Conservation (phyloP, 1,140 invertebrate species). For the Drosophila pruinosa region DNA sequence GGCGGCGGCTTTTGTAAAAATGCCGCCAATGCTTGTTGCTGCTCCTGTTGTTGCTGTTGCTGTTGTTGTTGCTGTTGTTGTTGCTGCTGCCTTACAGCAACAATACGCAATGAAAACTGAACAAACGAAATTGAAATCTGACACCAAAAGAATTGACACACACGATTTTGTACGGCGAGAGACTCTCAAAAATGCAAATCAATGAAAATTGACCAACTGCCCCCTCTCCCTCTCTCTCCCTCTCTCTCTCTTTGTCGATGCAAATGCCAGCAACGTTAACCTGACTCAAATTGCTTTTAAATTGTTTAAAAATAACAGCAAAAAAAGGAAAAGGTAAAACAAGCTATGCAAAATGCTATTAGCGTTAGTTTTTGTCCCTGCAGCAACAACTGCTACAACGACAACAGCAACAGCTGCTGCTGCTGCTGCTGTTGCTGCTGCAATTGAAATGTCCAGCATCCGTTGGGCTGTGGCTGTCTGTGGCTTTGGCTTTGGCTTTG, state of each 20-base stretch:
- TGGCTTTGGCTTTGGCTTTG: slow-evolving; percentile 3
- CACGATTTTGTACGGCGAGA: slow-evolving; percentile 24
- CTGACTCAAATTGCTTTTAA: slow-evolving; percentile 78
- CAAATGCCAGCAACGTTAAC: slow-evolving; percentile 33
- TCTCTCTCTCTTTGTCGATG: too few species aligned
- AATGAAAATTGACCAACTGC: slow-evolving; percentile 52
- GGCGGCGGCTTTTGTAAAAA: slow-evolving; percentile 73
- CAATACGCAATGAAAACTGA: slow-evolving; percentile 70
- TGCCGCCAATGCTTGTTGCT: slow-evolving; percentile 65
- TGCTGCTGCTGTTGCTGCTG: slow-evolving; percentile 29
- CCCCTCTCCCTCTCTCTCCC: too few species aligned
- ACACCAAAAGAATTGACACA: slow-evolving; percentile 79
- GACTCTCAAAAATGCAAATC: slow-evolving; percentile 62
- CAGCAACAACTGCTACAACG: slow-evolving; percentile 16
- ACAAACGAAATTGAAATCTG: slow-evolving; percentile 80
- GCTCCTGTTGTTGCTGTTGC: slow-evolving; percentile 36
- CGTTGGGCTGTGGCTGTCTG: slow-evolving; percentile 25
- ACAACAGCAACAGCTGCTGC: slow-evolving; percentile 22
- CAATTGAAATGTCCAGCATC: slow-evolving; percentile 69
- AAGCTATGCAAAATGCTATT: slow-evolving; percentile 36
- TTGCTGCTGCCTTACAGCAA: slow-evolving; percentile 62
- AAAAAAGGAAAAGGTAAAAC: slow-evolving; percentile 6
- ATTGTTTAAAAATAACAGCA: slow-evolving; percentile 61
- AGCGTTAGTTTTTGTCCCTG: slow-evolving; percentile 42
- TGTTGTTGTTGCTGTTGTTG: slow-evolving; percentile 43